A percentile compares a stretch with the other conserved stretches of the same genome.
These are phyloP conservation scores for Chitala chitala DNA, from an alignment of 2,113 vertebrate species.

Conservation along the genomic window DNA sequence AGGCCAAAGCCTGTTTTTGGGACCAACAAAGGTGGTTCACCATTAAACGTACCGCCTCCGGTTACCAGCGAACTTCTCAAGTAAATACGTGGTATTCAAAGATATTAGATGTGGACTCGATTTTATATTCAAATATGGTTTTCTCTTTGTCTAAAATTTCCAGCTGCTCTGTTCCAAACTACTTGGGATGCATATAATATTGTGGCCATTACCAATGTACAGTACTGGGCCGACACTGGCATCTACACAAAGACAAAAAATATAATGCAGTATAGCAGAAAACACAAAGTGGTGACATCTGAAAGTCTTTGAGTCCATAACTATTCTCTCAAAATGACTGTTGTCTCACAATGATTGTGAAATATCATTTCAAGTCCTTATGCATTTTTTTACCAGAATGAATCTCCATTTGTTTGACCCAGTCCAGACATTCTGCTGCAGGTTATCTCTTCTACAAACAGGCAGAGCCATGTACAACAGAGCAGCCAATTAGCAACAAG, in stretches of 20 bases:
- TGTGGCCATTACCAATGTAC: no score
- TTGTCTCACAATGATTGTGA: neutral
- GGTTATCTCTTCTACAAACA: neutral
- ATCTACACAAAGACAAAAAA: no score
- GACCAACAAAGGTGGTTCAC: neutral
- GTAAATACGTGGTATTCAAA: neutral
- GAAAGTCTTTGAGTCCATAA: no score
- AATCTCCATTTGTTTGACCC: neutral
- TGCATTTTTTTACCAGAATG: neutral
- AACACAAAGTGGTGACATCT: no score
- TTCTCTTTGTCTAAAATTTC: neutral
- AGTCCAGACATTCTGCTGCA: neutral
- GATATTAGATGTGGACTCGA: neutral
- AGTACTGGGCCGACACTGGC: no score
- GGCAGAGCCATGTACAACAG: no score
- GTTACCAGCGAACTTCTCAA: neutral
- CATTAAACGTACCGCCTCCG: neutral
- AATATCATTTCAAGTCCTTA: neutral
- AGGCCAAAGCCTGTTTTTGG: neutral
- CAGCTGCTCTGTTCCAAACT: constrained; percentile 6
- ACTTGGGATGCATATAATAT: no score
- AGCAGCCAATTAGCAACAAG: neutral
- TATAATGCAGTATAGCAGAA: no score
- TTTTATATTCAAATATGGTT: constrained; percentile 15
- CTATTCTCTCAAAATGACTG: neutral